Conservation (phyloP, 2,113 vertebrate species). For the Pelodiscus sinensis region DNA sequence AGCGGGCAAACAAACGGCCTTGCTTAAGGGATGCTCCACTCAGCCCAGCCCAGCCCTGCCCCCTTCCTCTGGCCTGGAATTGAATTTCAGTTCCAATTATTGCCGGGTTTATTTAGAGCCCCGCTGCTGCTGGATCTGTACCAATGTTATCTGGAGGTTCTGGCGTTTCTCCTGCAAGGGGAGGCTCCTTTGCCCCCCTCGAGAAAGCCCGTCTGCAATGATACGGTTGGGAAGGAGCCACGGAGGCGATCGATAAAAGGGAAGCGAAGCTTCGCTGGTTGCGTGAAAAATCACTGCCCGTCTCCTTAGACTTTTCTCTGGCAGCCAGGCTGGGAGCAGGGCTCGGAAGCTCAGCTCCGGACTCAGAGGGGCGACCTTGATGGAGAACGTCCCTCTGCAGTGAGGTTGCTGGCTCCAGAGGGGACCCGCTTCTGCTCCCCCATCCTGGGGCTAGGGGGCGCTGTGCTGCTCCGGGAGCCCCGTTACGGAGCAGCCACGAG, state of each 20-base stretch:
- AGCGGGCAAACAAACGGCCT: neutral
- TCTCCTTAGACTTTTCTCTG: slow-evolving; percentile 62
- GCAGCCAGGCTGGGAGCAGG: neutral
- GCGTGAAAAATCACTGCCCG: slow-evolving; percentile 26
- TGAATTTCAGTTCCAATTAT: slow-evolving; percentile 63
- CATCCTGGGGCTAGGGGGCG: neutral
- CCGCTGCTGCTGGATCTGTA: neutral
- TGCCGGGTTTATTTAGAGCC: slow-evolving; percentile 35
- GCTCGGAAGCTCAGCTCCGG: neutral
- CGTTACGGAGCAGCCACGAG: neutral
- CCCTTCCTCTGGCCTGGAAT: neutral
- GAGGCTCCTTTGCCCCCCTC: slow-evolving; percentile 35
- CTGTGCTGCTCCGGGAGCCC: neutral
- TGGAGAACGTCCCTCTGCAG: neutral
- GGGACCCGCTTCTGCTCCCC: neutral
- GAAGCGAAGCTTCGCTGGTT: slow-evolving; percentile 44
- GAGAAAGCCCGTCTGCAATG: slow-evolving; percentile 53
- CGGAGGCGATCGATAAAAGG: slow-evolving; percentile 39
- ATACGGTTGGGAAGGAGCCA: slow-evolving; percentile 32
- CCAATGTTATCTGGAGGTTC: neutral
- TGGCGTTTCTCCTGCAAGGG: neutral
- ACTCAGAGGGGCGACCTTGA: neutral
- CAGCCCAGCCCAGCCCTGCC: neutral
- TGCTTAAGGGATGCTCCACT: neutral
- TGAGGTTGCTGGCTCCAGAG: neutral